These are phyloP conservation scores for Gibbula magus DNA, from an alignment of 2,888 invertebrate genomes.

Conservation along the genomic window DNA sequence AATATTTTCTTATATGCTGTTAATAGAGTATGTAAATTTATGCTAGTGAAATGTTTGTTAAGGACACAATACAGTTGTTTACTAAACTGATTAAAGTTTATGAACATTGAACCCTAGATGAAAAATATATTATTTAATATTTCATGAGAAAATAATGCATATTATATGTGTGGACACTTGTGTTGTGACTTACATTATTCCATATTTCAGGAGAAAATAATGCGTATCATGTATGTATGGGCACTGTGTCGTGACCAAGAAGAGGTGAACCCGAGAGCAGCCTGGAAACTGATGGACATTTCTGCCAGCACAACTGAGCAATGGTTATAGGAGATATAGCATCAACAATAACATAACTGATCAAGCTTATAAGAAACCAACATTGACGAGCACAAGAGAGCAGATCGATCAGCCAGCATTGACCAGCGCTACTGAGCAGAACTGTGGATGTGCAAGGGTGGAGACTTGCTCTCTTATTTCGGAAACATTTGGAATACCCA, in stretches of 20 bases:
- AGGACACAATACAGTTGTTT: too few relatives aligned
- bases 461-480: too few relatives aligned
- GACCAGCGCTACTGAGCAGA: too few relatives aligned
- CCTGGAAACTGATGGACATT: constrained; percentile 94
- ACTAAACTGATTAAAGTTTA: too few relatives aligned
- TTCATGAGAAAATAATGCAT: not conserved
- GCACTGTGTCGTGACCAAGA: constrained; percentile 96
- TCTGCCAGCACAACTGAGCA: constrained; percentile 62
- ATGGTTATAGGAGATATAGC: constrained; percentile 47
- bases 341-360: not conserved
- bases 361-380: not conserved
- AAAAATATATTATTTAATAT: too few relatives aligned
- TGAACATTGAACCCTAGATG: too few relatives aligned
- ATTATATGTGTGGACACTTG: constrained; percentile 83
- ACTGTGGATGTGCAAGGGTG: too few relatives aligned
- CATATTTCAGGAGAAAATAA: constrained; percentile 84
- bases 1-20: too few relatives aligned
- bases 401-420: not conserved
- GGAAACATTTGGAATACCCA: too few relatives aligned
- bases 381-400: not conserved
- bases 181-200: constrained; percentile 40
- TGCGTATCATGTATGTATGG: constrained; percentile 97
- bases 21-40: too few relatives aligned
- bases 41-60: too few relatives aligned
- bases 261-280: constrained; percentile 94